Evolutionary conservation across 2,888 invertebrate genomes (phyloP).

Genomic region (Plebejus melissa): DNA sequence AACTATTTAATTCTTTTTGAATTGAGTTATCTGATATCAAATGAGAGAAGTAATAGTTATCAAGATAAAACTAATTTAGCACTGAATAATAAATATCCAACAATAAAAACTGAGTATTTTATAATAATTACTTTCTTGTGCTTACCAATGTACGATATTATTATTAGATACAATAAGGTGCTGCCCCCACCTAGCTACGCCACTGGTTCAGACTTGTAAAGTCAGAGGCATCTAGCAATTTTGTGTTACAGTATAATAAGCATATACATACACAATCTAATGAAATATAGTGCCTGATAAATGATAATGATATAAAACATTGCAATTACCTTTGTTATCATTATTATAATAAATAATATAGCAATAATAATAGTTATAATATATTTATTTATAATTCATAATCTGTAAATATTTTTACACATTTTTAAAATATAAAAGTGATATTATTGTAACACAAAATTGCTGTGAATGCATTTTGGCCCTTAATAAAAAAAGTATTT

Average conservation of each 20-base stretch:
- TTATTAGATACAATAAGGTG: neutral
- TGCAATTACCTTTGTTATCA: neutral
- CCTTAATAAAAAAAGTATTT: neutral
- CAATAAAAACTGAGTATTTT: too few species aligned
- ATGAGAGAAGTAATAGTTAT: too few species aligned
- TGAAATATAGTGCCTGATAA: neutral
- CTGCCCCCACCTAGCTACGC: neutral
- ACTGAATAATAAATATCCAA: too few species aligned
- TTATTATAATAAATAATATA: neutral
- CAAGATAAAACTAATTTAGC: too few species aligned
- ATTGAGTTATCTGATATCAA: too few species aligned
- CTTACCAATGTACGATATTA: neutral
- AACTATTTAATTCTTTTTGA: too few species aligned
- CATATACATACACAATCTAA: neutral
- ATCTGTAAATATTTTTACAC: neutral
- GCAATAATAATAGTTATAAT: neutral
- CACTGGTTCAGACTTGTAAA: neutral
- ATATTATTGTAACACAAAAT: neutral
- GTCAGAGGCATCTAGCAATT: neutral
- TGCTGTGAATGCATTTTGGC: neutral
- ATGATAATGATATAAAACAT: neutral
- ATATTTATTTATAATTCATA: neutral
- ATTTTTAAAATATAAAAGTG: neutral
- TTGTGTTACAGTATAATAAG: neutral
- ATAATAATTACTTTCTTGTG: neutral